Evolutionary conservation across 2,113 vertebrate species (phyloP).

Genomic region (Etheostoma spectabile): DNA sequence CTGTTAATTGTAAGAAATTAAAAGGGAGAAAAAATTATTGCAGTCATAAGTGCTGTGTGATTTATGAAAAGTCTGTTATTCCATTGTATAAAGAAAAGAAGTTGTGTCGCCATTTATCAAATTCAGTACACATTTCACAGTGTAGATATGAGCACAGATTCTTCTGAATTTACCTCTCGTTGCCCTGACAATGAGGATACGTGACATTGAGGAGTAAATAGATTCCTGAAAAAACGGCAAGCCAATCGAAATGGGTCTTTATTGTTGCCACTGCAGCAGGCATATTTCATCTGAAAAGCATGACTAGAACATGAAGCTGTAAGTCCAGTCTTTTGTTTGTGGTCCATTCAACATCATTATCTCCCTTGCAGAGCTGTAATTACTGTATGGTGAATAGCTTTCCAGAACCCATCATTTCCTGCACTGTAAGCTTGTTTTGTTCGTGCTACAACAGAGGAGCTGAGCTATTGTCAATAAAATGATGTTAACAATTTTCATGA

Average conservation of each 20-base stretch:
- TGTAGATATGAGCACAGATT: background rate
- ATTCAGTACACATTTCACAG: background rate
- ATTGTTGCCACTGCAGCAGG: constrained; percentile 47
- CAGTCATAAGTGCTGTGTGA: background rate
- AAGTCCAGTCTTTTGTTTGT: constrained; percentile 72
- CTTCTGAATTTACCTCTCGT: constrained; percentile 17
- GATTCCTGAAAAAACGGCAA: constrained; percentile 46
- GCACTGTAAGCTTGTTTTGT: constrained; percentile 71
- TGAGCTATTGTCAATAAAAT: constrained; percentile 68
- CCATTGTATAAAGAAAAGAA: background rate
- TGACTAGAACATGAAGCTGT: constrained; percentile 48
- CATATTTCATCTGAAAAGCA: constrained; percentile 67
- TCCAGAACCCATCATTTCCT: constrained; percentile 75
- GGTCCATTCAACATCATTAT: constrained; percentile 77
- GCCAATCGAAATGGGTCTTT: constrained; percentile 24
- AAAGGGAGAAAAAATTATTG: background rate
- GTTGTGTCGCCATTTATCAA: background rate
- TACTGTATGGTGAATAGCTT: constrained; percentile 72
- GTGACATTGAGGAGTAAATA: constrained; percentile 1
- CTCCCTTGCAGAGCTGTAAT: constrained; percentile 73
- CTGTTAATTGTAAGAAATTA: background rate
- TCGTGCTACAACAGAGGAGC: constrained; percentile 45
- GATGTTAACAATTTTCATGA: constrained; percentile 60
- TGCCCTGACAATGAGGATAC: constrained; percentile 1
- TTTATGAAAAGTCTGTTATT: background rate